These are phyloP conservation scores for Python bivittatus DNA, from an alignment of 2,113 vertebrate genomes.

Conservation along the genomic window DNA sequence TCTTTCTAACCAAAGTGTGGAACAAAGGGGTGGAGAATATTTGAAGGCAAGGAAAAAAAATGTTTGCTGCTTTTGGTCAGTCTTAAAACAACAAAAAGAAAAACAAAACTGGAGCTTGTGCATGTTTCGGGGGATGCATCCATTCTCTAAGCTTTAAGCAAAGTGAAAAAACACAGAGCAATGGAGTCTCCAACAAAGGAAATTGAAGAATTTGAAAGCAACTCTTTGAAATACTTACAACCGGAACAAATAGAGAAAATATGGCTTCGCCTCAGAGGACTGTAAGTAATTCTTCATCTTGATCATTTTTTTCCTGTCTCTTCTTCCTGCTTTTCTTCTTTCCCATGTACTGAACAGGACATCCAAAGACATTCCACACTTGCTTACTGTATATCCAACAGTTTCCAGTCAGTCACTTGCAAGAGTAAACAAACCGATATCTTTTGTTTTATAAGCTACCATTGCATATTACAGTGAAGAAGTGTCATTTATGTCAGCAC, in stretches of 20 bases:
- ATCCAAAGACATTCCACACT: conserved; percentile 58
- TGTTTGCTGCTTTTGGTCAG: conserved; percentile 36
- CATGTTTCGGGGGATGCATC: conserved; percentile 25
- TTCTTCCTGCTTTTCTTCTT: conserved; percentile 24
- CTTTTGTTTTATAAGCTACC: conserved; percentile 27
- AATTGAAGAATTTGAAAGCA: conserved; percentile 99
- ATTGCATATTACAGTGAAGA: conserved; percentile 37
- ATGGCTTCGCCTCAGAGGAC: conserved; percentile 95
- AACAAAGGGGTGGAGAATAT: conserved; percentile 11
- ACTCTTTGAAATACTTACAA: conserved; percentile 95
- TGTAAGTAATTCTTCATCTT: conserved; percentile 83
- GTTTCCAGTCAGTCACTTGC: conserved; percentile 34
- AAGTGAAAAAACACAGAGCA: conserved; percentile 61
- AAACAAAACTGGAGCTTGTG: conserved; percentile 35
- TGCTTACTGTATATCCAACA: conserved; percentile 57
- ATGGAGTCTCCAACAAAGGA: conserved; percentile 99
- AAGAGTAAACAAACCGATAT: conserved; percentile 7
- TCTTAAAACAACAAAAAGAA: conserved; percentile 49
- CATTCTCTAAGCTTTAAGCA: conserved; percentile 36
- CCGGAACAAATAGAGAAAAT: conserved; percentile 99
- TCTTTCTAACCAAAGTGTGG: neutral
- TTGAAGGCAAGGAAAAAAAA: conserved; percentile 31
- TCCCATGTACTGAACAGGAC: conserved; percentile 18
- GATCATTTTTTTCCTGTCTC: neutral
- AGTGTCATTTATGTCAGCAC: conserved; percentile 8